Evolutionary conservation across 2,888 invertebrate genomes (phyloP).

Genomic region (Tipula confusa): DNA sequence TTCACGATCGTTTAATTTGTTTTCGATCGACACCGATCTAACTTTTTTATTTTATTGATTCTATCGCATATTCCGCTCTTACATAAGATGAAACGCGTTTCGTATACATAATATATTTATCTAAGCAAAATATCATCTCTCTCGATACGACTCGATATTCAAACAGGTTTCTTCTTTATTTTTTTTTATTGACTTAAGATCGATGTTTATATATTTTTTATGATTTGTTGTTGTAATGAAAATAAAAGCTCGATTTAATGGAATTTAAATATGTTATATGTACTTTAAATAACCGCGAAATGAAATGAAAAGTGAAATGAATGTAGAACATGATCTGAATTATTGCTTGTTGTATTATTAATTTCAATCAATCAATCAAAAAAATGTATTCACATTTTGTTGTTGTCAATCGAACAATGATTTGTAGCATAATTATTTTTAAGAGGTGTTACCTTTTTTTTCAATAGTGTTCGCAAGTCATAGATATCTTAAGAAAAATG

Average conservation of each 20-base stretch:
- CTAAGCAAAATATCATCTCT: neutral
- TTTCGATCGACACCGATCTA: neutral
- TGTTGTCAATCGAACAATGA: neutral
- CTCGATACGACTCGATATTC: too few species aligned
- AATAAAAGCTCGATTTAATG: neutral
- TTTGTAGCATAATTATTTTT: neutral
- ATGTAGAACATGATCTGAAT: conserved; percentile 12
- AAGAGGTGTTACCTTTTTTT: neutral
- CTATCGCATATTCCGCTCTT: too few species aligned
- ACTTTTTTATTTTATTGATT: neutral
- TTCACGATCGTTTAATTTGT: neutral
- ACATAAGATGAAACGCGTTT: too few species aligned
- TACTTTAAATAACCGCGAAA: neutral
- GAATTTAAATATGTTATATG: neutral
- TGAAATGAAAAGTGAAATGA: neutral
- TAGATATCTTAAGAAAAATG: neutral
- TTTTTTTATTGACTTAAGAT: neutral
- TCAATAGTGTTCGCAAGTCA: neutral
- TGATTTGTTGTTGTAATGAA: too few species aligned
- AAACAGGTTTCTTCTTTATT: too few species aligned
- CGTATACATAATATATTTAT: too few species aligned
- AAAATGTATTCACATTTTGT: neutral
- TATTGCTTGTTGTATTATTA: neutral
- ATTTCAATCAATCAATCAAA: neutral
- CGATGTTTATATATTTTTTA: neutral